These are phyloP conservation scores for Oncorhynchus masou DNA, from an alignment of 2,113 vertebrate genomes.

Conservation along the genomic window DNA sequence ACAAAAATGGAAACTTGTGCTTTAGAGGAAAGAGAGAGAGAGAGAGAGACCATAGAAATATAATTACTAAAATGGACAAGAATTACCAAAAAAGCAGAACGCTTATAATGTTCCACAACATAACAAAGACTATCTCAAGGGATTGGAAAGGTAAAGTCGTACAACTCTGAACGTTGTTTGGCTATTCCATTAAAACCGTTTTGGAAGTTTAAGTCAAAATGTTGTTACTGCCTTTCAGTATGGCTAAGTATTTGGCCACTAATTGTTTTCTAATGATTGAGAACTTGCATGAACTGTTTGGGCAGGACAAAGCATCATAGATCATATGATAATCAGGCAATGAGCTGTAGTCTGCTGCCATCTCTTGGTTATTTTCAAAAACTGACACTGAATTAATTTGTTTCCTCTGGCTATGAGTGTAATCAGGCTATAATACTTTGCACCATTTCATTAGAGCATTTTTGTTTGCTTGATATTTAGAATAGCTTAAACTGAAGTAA, in stretches of 20 bases:
- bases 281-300: background rate
- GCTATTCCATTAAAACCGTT: background rate
- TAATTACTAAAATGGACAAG: background rate
- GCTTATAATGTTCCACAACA: no score
- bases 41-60: slow-evolving; percentile 56
- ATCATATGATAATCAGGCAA: no score
- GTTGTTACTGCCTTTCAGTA: background rate
- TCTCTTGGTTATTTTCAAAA: slow-evolving; percentile 49
- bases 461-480: no score
- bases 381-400: background rate
- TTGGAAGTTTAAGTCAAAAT: background rate
- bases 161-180: no score
- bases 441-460: no score
- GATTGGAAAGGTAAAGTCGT: no score
- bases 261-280: background rate
- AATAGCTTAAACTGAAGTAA: background rate
- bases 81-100: no score
- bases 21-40: slow-evolving; percentile 26
- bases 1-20: slow-evolving; percentile 67
- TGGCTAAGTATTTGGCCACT: background rate
- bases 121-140: no score
- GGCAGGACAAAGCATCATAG: slow-evolving; percentile 10
- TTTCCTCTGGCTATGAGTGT: background rate
- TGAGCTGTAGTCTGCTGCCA: slow-evolving; percentile 53
- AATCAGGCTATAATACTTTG: background rate